phyloP scores from a whole-genome alignment of 2,113 vertebrate species.

The Oreamnos americanus region DNA sequence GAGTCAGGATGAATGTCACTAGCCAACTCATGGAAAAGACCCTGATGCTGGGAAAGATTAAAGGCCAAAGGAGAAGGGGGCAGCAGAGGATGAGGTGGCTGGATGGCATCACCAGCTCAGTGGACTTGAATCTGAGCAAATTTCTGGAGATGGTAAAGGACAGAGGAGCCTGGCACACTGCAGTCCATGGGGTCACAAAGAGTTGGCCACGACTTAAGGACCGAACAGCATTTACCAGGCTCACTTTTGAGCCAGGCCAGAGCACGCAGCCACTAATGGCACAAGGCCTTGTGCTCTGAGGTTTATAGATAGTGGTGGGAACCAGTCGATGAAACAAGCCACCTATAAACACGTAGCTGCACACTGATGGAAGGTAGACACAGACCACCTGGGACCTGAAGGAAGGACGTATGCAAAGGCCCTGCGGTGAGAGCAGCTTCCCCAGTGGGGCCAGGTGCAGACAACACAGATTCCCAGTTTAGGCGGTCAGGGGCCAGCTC shows the following conservation, averaged over 20 bases:
- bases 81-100: not conserved
- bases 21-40: not conserved
- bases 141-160: not conserved
- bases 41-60: not conserved
- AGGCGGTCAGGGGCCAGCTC: accelerated
- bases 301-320: accelerated
- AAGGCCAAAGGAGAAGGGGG: not conserved
- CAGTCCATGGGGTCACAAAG: not conserved
- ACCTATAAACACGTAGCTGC: accelerated
- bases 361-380: accelerated
- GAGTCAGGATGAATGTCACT: accelerated
- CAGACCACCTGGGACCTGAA: accelerated
- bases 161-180: not conserved
- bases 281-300: accelerated
- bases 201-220: not conserved
- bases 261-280: accelerated
- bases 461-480: accelerated
- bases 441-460: not conserved
- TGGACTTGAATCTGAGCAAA: not conserved
- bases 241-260: accelerated
- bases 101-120: not conserved
- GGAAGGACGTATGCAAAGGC: not conserved
- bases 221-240: accelerated
- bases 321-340: accelerated
- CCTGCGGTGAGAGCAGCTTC: not conserved